Base-by-base conservation (phyloP, 2,113 vertebrate species). In the Rhabdornis inornatus region DNA sequence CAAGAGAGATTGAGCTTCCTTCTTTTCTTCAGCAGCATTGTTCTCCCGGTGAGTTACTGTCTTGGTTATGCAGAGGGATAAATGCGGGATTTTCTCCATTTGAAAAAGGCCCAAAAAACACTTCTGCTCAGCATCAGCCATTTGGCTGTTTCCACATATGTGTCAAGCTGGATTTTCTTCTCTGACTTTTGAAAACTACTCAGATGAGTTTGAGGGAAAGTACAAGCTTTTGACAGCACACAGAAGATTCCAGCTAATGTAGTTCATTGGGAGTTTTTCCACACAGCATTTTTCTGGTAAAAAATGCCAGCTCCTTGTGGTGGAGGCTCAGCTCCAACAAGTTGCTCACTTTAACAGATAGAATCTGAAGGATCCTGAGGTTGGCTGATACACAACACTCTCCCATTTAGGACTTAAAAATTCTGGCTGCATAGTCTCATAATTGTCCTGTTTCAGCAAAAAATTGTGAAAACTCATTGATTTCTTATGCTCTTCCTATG, bases 161-260 rank as follows among this genome's bases (percentile, higher is more conserved):
- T 86, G 79, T 81, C 35, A 88, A 47, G 16, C 55, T 85, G 68
- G 24, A 40, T 92, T 86, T 90, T 90, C 39, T 74, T 91, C 59
- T 85, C 40, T 63, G 45, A 56, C 45, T 80, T 33, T 55, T 86
- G 52, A 61, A 95, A 74, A 86, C 24, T 65, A 4, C 64, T 74
- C 23, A 23, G 30, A 60, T 87, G 60, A 83, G 22, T 20, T 3
- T 74, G 66, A 53, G 40, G 63, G 47, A 50, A 95, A 85, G 68
- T 86, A 80, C 82, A 74, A 55, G 37, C n/a, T 93, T 96, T 90
- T 91, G 74, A 81, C 86, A 94, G 76, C 57, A 39, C 11, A 9
- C 35, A 30, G 71, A 78, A 84, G 42, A 84, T 68, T 59, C 35
- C 45, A 90, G 56, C 52, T 87, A 15, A 55, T 31, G 53, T 84